Evolutionary conservation across 2,888 invertebrate genomes (phyloP).

Genomic region (Phlogophora meticulosa): DNA sequence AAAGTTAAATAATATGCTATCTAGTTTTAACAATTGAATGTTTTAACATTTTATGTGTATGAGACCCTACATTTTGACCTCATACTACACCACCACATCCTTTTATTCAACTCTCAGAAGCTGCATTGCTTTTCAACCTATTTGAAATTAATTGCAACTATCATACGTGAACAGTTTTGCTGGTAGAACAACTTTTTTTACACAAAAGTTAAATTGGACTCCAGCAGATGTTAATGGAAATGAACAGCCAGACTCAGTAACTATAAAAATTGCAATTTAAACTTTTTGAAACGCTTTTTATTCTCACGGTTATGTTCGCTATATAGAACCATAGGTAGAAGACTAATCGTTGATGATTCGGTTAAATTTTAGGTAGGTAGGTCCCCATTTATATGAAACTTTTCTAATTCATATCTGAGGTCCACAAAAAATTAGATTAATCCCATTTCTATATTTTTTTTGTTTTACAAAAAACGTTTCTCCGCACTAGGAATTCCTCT

Average conservation of each 20-base stretch:
- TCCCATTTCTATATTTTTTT: no score
- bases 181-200: slow-evolving; percentile 40
- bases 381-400: no score
- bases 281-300: slow-evolving; percentile 51
- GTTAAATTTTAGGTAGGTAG: neutral
- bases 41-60: no score
- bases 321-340: neutral
- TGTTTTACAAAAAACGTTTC: no score
- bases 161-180: slow-evolving; percentile 54
- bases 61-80: no score
- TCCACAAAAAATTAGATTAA: no score
- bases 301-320: slow-evolving; percentile 24
- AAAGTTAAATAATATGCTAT: no score
- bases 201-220: slow-evolving; percentile 68
- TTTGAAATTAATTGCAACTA: slow-evolving; percentile 51
- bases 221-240: slow-evolving; percentile 64
- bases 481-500: no score
- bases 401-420: no score
- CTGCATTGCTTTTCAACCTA: slow-evolving; percentile 15
- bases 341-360: neutral
- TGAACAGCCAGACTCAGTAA: slow-evolving; percentile 57
- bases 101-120: slow-evolving; percentile 5
- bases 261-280: slow-evolving; percentile 68
- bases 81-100: neutral
- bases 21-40: no score